Evolutionary conservation across 2,888 invertebrate species (phyloP).

Genomic region (Hipparchia semele): DNA sequence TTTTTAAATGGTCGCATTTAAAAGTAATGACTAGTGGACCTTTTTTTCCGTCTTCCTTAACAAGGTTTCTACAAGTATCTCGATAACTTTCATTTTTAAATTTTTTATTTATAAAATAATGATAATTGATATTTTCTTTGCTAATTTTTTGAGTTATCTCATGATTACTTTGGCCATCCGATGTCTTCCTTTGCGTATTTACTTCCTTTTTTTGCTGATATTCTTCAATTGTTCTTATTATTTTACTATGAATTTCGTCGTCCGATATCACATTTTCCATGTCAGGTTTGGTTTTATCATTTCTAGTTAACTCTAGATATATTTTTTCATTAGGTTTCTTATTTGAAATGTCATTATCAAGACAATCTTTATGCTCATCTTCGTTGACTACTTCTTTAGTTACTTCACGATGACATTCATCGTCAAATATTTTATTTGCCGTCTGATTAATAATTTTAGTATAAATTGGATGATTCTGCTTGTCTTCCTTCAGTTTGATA

Average conservation of each 20-base stretch:
- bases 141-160: background rate
- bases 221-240: no score
- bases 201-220: no score
- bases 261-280: no score
- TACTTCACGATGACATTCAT: background rate
- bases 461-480: background rate
- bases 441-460: no score
- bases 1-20: background rate
- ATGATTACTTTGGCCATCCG: background rate
- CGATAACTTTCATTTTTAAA: background rate
- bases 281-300: background rate
- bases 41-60: background rate
- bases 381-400: background rate
- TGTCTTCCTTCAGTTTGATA: background rate
- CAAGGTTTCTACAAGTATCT: background rate
- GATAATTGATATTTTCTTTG: background rate
- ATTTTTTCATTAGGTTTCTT: background rate
- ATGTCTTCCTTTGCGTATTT: no score
- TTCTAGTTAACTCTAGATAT: background rate
- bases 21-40: no score
- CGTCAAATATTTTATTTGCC: background rate
- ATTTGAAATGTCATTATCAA: background rate
- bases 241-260: no score
- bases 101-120: background rate
- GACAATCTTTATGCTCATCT: background rate